Percentiles rank a stretch among this genome's conserved stretches.
phyloP scores from a whole-genome alignment of 1,140 invertebrate species.

The Piezodorus guildinii region DNA sequence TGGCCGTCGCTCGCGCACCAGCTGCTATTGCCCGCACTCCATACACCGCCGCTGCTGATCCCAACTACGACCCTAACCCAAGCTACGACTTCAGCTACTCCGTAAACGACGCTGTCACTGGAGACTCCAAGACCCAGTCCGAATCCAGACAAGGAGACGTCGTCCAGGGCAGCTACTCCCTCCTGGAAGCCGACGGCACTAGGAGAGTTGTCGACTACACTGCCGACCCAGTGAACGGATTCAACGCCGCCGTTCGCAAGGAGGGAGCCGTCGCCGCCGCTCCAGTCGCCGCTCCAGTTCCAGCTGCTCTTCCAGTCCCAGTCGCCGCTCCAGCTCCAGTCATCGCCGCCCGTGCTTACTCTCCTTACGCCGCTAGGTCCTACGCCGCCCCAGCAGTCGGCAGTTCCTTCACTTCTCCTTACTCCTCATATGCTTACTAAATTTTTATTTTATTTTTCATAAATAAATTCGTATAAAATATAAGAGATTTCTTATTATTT shows the following conservation, averaged over 20 bases:
- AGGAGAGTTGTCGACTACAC: constrained; percentile 38
- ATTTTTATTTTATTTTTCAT: too few species aligned
- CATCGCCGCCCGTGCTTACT: too few species aligned
- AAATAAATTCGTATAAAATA: too few species aligned
- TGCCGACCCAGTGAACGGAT: constrained; percentile 35
- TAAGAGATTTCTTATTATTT: too few species aligned
- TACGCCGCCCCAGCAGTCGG: too few species aligned
- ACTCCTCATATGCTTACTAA: too few species aligned
- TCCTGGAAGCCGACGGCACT: constrained; percentile 21
- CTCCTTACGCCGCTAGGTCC: too few species aligned
- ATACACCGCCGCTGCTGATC: not conserved
- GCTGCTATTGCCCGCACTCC: not conserved
- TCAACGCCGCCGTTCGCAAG: constrained; percentile 34
- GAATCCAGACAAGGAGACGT: constrained; percentile 38
- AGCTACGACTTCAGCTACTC: constrained; percentile 28
- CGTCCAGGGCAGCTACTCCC: constrained; percentile 38
- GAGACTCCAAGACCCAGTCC: constrained; percentile 38
- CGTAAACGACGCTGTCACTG: constrained; percentile 33
- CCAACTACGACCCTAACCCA: constrained; percentile 22
- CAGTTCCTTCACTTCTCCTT: too few species aligned
- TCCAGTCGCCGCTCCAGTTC: too few species aligned
- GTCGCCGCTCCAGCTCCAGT: too few species aligned
- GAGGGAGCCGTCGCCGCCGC: too few species aligned
- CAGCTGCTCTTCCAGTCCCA: too few species aligned
- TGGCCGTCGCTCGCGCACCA: constrained; percentile 17